A percentile compares a stretch with the other conserved stretches of the same genome.
Evolutionary conservation across 1,140 invertebrate genomes (phyloP).

Genomic region (Neodiprion fabricii): DNA sequence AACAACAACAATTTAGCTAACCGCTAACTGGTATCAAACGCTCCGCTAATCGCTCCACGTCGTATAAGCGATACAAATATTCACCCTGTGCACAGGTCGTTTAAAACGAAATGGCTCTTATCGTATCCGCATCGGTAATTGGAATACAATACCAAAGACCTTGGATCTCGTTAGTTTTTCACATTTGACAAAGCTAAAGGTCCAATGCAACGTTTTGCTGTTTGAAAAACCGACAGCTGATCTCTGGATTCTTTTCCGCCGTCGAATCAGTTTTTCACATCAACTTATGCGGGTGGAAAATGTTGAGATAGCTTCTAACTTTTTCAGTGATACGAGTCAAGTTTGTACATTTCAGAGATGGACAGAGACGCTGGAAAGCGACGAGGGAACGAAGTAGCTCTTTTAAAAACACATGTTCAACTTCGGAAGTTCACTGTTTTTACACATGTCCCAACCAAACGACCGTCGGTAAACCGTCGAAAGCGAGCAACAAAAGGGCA

Average conservation of each 20-base stretch:
- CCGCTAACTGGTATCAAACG: slow-evolving; percentile 38
- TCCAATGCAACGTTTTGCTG: too few relatives aligned
- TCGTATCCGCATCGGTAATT: too few relatives aligned
- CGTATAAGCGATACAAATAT: background rate
- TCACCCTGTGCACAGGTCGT: too few relatives aligned
- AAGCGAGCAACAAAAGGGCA: background rate
- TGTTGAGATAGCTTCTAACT: too few relatives aligned
- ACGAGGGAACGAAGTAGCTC: background rate
- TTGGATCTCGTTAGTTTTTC: too few relatives aligned
- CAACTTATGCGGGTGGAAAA: too few relatives aligned
- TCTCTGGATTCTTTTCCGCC: too few relatives aligned
- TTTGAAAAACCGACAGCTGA: too few relatives aligned
- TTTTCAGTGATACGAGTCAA: background rate
- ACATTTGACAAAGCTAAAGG: too few relatives aligned
- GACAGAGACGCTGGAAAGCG: background rate
- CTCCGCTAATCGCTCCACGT: slow-evolving; percentile 59
- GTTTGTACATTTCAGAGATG: background rate
- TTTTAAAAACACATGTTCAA: too few relatives aligned
- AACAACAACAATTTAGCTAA: slow-evolving; percentile 52
- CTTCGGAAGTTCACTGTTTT: background rate
- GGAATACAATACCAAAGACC: too few relatives aligned
- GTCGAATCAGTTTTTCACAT: background rate
- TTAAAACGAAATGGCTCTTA: too few relatives aligned
- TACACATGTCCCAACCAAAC: background rate
- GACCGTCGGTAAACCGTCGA: background rate